Evolutionary conservation across 2,113 vertebrate species (phyloP), one percentile per base, ranked within the genome.

Genomic region (Pomatorhinus ruficollis): DNA sequence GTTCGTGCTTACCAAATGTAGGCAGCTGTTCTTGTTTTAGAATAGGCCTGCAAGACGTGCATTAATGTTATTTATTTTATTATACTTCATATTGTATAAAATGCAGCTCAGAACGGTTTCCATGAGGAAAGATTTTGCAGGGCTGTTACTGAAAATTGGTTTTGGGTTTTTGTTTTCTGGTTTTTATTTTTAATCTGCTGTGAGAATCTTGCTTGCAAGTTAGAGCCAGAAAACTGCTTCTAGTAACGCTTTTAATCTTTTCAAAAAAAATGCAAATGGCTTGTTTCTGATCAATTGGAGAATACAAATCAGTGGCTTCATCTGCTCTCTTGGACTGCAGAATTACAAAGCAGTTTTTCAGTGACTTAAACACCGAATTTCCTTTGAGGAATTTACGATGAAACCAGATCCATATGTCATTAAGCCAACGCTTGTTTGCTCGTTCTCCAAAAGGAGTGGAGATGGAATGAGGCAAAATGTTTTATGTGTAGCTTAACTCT

Each of bases 1-100:
- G 93, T 95, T 97, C 95, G 83, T 98, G 97, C 96, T 98, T 97
- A 98, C 97, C 97, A 97, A 97, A 98, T 98, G 98, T 97, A 98
- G 97, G 84, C 96, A 97, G 97, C 97, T 97, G 94, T 97, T 97
- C 96, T 97, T 95, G 97, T 95, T 98, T 93, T 83, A 64, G 88
- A 75, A 91, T 76, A 92, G 71, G 80, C 82, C 80, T 53, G 71
- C 68, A 76, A 72, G 79, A 80, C 72, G 83, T 79, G 79, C 52
- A 31, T 93, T 94, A 30, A 54, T 70, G n/a, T 61, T 53, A 78
- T 61, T 78, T 78, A 53, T 69, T 78, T 87, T 61, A 47, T 69
- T 78, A 7, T 20, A 15, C 31, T 74, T 68, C 12, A 3, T 39
- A 8, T 52, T 66, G 31, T 83, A 21, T 39, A 54, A 83, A 86